Base-by-base conservation (phyloP, 1,140 invertebrate species). In the Parasteatoda tepidariorum region DNA sequence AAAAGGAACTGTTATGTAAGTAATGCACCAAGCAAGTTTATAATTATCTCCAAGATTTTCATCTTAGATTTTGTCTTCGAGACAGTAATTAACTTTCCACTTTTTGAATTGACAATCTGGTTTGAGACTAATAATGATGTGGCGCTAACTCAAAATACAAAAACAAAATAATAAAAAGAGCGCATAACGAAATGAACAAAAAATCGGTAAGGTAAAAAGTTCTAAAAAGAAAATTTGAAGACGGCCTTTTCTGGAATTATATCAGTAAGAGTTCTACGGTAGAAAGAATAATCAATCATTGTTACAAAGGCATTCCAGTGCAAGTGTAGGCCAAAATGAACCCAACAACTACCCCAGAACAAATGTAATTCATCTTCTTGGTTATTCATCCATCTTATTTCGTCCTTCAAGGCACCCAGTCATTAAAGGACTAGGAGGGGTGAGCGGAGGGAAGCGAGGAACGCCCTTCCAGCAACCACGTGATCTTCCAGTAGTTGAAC, bases 361-460 rank as follows among this genome's bases (percentile, higher is more conserved):
- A 82, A 82, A 82, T 82, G 78, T 70, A 82, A 82, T 82, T 82
- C 78, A 82, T 82, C 78, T 82, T 82, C 67, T 38, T 41, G 62
- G 66, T 67, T 70, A 82, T 82, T 82, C 78, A 82, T 82, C 78
- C 48, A 82, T 82, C 78, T 70, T 82, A 18, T 59, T 34, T 48
- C 41, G 76, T 79, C 76, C 48, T 59, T 28, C 38, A 33, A 30
- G 66, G 78, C 78, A 82, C 78, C 78, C 78, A 70, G 66, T 82
- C 67, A 82, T 82, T 82, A 82, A 57, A 62, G 31, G 67, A 26
- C 28, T 26, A 11, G n/a, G 30, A n/a, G 30, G 34, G 67, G 64
- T n/a, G 28, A 30, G 59, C 28, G 48, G 34, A 66, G 55, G 34
- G 62, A 38, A 66, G 34, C 61, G 61, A 82, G 78, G 38, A 82